Evolutionary conservation across 1,140 invertebrate species (phyloP).

Genomic region (Drosophila funebris): DNA sequence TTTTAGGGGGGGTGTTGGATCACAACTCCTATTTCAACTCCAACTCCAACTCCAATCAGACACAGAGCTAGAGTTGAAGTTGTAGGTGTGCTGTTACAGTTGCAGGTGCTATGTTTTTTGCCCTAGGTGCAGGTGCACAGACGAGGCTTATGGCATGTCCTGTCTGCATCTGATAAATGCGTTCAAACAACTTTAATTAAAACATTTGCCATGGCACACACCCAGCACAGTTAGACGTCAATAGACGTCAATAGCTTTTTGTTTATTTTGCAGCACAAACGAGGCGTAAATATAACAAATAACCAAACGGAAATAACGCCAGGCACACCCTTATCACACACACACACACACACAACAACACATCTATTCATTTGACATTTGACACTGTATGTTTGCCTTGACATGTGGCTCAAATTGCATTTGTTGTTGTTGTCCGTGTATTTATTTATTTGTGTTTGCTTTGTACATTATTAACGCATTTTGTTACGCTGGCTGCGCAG

Average conservation of each 20-base stretch:
- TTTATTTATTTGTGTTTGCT: conserved; percentile 28
- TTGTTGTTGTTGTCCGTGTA: conserved; percentile 18
- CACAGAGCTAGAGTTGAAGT: background rate
- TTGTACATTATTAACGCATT: conserved; percentile 61
- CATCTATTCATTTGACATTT: conserved; percentile 35
- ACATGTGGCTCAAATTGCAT: conserved; percentile 69
- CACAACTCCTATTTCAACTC: background rate
- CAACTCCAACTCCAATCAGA: background rate
- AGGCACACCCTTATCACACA: conserved; percentile 7
- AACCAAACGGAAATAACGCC: conserved; percentile 42
- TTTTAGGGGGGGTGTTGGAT: background rate
- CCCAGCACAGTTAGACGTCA: conserved; percentile 43
- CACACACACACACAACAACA: background rate
- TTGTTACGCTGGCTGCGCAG: conserved; percentile 1
- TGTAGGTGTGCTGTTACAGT: conserved; percentile 35
- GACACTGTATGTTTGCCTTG: conserved; percentile 64
- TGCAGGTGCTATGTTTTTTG: conserved; percentile 26
- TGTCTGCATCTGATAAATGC: conserved; percentile 81
- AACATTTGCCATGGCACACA: conserved; percentile 49
- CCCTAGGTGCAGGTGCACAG: conserved; percentile 5
- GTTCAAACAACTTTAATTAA: conserved; percentile 77
- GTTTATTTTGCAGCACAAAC: conserved; percentile 77
- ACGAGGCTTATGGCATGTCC: conserved; percentile 56
- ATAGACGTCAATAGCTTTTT: conserved; percentile 55
- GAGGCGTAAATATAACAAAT: conserved; percentile 80